Base-by-base conservation (phyloP, 2,888 invertebrate genomes). In the Trichogramma evanescens region DNA sequence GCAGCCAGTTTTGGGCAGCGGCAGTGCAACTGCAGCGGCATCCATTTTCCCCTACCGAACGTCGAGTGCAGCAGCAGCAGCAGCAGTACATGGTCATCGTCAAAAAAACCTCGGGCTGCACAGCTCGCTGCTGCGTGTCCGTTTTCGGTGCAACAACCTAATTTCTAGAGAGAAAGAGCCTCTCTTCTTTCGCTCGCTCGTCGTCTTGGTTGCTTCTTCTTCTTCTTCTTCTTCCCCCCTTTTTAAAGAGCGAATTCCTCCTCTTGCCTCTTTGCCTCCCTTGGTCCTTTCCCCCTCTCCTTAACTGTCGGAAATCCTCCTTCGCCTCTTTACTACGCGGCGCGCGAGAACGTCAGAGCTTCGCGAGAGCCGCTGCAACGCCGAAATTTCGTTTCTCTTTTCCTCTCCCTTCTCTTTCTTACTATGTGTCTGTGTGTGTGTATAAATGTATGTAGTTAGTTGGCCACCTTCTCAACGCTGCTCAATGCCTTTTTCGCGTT, bases 71-170 rank as follows among this genome's bases (percentile, higher is more conserved):
- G 26, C 26, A 26, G 26, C 26, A 13, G 13, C 13, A 26, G 26
- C 26, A 26, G 26, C 26, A 26, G 72, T 74, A 74, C 73, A 74
- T 74, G 76, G 76, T 76, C 75, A 76, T 75, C 75, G 74, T 71
- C 70, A 71, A 71, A 70, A 26, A 26, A 26, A 26, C 26, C 26
- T 26, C 26, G 3, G 26, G 26, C 26, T 26, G 26, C 26, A 65
- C 69, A 66, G 64, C 68, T 67, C 66, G 63, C 69, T 69, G 69
- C 70, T 67, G 65, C 59, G 58, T 62, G 65, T 67, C 68, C 59
- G 58, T 62, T 64, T 67, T 68, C 75, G 72, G 75, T 76, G 76
- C 76, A 77, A 75, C 77, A 75, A 76, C 76, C 78, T 78, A 78
- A 77, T 77, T 77, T 77, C 77, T 77, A 77, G 76, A 76, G 70